These are phyloP conservation scores for Plagiodera versicolora DNA, from an alignment of 2,888 invertebrate genomes.

Conservation along the genomic window DNA sequence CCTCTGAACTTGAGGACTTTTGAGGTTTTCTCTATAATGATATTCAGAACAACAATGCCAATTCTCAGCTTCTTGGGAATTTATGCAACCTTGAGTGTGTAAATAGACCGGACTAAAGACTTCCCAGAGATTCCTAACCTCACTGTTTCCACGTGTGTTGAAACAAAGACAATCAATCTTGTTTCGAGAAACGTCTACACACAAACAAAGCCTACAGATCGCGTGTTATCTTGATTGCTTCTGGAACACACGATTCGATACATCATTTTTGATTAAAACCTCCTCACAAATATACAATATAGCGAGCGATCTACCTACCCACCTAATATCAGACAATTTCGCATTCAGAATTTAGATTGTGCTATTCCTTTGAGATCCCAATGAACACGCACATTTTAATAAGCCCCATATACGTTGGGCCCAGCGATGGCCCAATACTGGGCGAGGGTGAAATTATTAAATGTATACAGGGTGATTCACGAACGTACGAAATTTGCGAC, in stretches of 20 bases:
- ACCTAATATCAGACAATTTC: background rate
- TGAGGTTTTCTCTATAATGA: too few species aligned
- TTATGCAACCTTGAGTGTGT: too few species aligned
- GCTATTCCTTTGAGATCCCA: slow-evolving; percentile 32
- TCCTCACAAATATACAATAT: background rate
- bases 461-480: slow-evolving; percentile 16
- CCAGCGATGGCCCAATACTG: slow-evolving; percentile 29
- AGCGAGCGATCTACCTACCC: too few species aligned
- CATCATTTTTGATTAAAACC: background rate
- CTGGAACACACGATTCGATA: background rate
- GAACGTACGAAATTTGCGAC: too few species aligned
- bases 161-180: too few species aligned
- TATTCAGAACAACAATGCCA: too few species aligned
- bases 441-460: slow-evolving; percentile 17
- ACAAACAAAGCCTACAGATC: background rate
- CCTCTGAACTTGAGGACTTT: too few species aligned
- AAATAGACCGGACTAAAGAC: too few species aligned
- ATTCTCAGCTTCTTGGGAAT: too few species aligned
- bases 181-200: background rate
- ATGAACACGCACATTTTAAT: slow-evolving; percentile 38
- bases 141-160: too few species aligned
- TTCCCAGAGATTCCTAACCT: too few species aligned
- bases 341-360: slow-evolving; percentile 22
- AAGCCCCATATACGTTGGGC: slow-evolving; percentile 37
- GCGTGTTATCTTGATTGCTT: background rate